Evolutionary conservation across 2,797 vertebrate genomes (phyloP).

Genomic region (Sylvia borin): DNA sequence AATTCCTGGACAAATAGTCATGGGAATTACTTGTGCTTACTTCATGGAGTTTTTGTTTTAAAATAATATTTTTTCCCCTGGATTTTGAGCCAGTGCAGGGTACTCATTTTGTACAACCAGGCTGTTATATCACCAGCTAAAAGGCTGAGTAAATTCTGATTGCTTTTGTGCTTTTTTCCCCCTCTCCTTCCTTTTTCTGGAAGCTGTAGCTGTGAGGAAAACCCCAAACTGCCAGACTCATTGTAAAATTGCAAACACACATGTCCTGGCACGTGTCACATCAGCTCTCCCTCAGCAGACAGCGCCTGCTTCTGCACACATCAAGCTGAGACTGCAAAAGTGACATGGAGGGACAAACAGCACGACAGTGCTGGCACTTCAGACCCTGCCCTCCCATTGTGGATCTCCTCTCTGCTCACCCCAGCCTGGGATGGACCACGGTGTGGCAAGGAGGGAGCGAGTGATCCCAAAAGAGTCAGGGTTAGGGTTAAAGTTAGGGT

Average conservation of each 20-base stretch:
- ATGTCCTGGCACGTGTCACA: neutral
- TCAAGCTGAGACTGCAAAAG: neutral
- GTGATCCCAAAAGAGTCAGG: neutral
- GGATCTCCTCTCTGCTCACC: too few species aligned
- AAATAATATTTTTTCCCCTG: neutral
- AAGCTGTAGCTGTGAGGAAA: neutral
- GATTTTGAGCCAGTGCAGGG: neutral
- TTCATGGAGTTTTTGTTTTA: neutral
- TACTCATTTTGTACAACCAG: neutral
- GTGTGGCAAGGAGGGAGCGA: neutral
- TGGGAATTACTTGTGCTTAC: neutral
- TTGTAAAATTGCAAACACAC: neutral
- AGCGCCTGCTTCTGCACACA: neutral
- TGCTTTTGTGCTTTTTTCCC: neutral
- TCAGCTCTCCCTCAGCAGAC: neutral
- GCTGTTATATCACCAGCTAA: neutral
- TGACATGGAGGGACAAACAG: fast-evolving
- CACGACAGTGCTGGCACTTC: fast-evolving
- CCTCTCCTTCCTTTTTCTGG: neutral
- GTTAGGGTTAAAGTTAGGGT: neutral
- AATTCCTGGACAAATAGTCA: neutral
- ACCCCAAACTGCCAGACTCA: neutral
- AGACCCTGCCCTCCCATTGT: neutral
- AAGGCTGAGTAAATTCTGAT: neutral
- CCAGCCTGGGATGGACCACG: fast-evolving